Evolutionary conservation across 2,113 vertebrate genomes (phyloP).

Genomic region (Bubo scandiacus): DNA sequence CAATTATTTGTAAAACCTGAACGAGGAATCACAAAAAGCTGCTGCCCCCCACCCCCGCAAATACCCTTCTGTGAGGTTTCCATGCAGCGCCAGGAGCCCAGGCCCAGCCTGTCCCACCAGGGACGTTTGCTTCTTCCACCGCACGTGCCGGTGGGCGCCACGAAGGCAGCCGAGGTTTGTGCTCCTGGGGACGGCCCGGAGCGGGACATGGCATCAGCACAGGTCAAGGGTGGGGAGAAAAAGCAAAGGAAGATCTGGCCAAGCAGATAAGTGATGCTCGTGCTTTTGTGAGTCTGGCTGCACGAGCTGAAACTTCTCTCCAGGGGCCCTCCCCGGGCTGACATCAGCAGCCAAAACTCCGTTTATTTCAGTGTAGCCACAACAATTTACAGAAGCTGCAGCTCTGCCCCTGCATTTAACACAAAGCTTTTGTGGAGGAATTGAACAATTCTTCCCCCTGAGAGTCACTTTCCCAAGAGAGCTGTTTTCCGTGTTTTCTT

Average conservation of each 20-base stretch:
- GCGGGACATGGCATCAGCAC: rapidly evolving
- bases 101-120: background rate
- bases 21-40: background rate
- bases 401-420: background rate
- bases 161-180: rapidly evolving
- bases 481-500: background rate
- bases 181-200: rapidly evolving
- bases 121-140: rapidly evolving
- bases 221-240: background rate
- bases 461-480: background rate
- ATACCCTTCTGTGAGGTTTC: background rate
- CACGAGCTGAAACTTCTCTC: background rate
- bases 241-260: background rate
- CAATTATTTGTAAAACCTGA: background rate
- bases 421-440: background rate
- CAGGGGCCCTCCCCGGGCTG: background rate
- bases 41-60: rapidly evolving
- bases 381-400: background rate
- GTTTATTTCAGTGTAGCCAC: background rate
- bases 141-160: rapidly evolving
- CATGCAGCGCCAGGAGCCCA: rapidly evolving
- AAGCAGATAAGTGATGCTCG: background rate
- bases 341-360: background rate
- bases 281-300: rapidly evolving
- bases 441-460: background rate